Percentiles rank a stretch among this genome's conserved stretches.
phyloP scores from a whole-genome alignment of 2,888 invertebrate species.

The Camponotus fellah region DNA sequence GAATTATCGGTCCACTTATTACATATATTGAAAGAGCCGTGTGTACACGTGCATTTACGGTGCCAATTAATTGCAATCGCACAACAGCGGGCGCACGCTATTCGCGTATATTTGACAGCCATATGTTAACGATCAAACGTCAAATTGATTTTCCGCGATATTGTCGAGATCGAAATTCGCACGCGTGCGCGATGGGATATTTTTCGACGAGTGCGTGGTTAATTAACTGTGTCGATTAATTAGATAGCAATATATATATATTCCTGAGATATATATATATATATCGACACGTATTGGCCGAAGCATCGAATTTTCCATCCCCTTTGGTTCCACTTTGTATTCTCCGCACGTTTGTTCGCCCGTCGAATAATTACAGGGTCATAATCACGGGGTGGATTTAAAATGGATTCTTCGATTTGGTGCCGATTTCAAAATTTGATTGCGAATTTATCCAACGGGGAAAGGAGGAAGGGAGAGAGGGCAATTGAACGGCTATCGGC shows the following conservation, averaged over 20 bases:
- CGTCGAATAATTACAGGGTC: slow-evolving; percentile 23
- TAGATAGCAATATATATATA: slow-evolving; percentile 47
- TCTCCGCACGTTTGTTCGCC: background rate
- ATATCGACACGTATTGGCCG: background rate
- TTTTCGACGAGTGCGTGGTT: slow-evolving; percentile 37
- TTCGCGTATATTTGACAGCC: background rate
- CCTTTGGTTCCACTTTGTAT: background rate
- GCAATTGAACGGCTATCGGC: background rate
- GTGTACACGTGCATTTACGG: background rate
- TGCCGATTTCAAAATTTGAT: background rate
- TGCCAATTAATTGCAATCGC: background rate
- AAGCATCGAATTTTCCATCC: slow-evolving; percentile 31
- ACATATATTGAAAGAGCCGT: background rate
- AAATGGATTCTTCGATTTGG: slow-evolving; percentile 10
- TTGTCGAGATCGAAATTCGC: slow-evolving; percentile 17
- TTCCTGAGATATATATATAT: background rate
- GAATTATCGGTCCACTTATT: background rate
- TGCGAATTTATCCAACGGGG: background rate
- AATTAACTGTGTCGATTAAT: slow-evolving; percentile 53
- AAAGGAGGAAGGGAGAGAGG: background rate
- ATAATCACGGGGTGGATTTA: slow-evolving; percentile 14
- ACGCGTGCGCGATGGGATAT: background rate
- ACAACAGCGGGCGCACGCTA: background rate
- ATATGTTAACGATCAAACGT: slow-evolving; percentile 45
- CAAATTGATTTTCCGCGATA: slow-evolving; percentile 35